These are phyloP conservation scores for Sinocyclocheilus anshuiensis DNA, from an alignment of 2,113 vertebrate species.

Conservation along the genomic window DNA sequence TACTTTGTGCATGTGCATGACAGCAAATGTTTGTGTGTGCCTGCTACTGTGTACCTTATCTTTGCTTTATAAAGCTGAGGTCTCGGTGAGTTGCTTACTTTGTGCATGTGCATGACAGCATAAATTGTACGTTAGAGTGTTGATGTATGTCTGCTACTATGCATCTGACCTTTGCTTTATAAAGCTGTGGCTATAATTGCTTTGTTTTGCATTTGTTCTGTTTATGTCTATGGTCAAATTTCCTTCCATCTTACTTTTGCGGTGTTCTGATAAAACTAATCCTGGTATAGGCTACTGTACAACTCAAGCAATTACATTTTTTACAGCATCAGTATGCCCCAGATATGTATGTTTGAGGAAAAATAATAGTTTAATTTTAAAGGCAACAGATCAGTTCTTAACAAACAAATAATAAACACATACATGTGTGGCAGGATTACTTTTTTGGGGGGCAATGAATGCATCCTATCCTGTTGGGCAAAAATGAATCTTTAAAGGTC, in stretches of 20 bases:
- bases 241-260: neutral
- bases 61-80: too few species aligned
- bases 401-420: neutral
- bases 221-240: neutral
- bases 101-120: constrained; percentile 19
- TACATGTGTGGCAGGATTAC: neutral
- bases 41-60: neutral
- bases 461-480: constrained; percentile 1
- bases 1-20: constrained; percentile 13
- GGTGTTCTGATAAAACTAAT: neutral
- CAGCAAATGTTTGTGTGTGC: neutral
- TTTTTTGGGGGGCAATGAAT: neutral
- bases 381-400: neutral
- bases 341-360: neutral
- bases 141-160: constrained; percentile 9
- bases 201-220: neutral
- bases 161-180: neutral
- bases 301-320: neutral
- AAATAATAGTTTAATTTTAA: neutral
- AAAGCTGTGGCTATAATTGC: neutral
- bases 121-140: neutral
- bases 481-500: neutral
- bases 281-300: neutral
- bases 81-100: constrained; percentile 66
- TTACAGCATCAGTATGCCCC: neutral